These are phyloP conservation scores for Macrobrachium rosenbergii DNA, from an alignment of 1,140 invertebrate species.

Conservation along the genomic window DNA sequence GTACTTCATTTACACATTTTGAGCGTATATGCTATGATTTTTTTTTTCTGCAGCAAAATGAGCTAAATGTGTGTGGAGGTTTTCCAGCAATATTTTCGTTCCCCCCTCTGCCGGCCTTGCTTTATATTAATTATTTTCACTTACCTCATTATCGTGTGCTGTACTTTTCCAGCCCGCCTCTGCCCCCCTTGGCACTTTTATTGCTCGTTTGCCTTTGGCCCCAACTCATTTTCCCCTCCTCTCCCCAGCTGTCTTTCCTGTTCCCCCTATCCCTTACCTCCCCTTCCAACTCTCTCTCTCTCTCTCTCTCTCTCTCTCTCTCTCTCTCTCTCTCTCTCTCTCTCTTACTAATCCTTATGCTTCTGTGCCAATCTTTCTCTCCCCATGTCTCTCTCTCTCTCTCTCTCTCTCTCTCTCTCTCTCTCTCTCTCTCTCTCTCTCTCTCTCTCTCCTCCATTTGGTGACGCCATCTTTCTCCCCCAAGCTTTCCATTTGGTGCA, in stretches of 20 bases:
- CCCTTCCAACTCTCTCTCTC: neutral
- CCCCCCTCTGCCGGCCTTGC: too few relatives aligned
- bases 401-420: neutral
- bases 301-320: too few relatives aligned
- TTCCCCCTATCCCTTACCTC: neutral
- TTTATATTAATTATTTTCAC: neutral
- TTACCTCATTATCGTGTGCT: neutral
- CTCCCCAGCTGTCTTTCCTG: neutral
- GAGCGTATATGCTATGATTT: too few relatives aligned
- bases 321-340: neutral
- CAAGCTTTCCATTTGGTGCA: neutral
- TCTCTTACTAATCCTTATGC: too few relatives aligned
- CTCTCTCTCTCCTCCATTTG: neutral
- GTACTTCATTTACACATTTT: too few relatives aligned
- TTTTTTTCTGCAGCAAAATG: too few relatives aligned
- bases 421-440: neutral
- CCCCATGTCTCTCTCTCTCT: neutral
- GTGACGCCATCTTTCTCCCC: neutral
- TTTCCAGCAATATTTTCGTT: too few relatives aligned
- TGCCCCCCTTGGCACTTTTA: neutral
- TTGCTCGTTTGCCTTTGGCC: too few relatives aligned
- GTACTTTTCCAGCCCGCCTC: neutral
- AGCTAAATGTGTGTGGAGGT: too few relatives aligned
- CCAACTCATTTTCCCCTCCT: neutral
- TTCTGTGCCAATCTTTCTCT: neutral